A percentile compares a stretch with the other conserved stretches of the same genome.
Conservation (phyloP, 2,888 invertebrate species). For the Aphidoletes aphidimyza region DNA sequence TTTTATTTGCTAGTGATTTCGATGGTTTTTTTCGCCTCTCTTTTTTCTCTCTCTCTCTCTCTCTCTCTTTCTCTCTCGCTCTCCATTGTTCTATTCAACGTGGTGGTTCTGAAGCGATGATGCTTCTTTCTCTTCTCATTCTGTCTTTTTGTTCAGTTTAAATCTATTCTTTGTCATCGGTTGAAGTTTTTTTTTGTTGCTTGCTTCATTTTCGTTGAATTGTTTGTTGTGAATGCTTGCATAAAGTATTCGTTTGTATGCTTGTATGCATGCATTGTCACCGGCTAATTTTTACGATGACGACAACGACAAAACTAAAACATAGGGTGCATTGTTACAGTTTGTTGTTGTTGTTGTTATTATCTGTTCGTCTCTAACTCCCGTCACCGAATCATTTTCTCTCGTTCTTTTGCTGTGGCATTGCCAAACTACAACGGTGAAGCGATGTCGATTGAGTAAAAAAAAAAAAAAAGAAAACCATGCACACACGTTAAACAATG, state of each 20-base stretch:
- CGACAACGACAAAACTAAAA: conserved; percentile 7
- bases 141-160: conserved; percentile 29
- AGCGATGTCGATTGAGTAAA: not conserved
- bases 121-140: too few relatives aligned
- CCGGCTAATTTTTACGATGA: conserved; percentile 47
- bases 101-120: conserved; percentile 48
- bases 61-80: too few relatives aligned
- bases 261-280: conserved; percentile 35
- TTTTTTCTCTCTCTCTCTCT: too few relatives aligned
- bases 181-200: conserved; percentile 9
- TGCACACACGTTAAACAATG: conserved; percentile 44
- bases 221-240: conserved; percentile 44
- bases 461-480: conserved; percentile 1
- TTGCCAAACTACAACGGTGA: not conserved
- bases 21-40: too few relatives aligned
- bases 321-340: conserved; percentile 39
- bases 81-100: conserved; percentile 20
- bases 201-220: conserved; percentile 23
- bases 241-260: not conserved
- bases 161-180: conserved; percentile 34
- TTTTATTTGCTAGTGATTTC: not conserved
- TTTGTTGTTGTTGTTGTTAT: not conserved
- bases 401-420: not conserved
- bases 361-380: not conserved
- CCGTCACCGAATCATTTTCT: not conserved